These are phyloP conservation scores for Recurvirostra avosetta DNA, from an alignment of 2,113 vertebrate species.

Conservation along the genomic window DNA sequence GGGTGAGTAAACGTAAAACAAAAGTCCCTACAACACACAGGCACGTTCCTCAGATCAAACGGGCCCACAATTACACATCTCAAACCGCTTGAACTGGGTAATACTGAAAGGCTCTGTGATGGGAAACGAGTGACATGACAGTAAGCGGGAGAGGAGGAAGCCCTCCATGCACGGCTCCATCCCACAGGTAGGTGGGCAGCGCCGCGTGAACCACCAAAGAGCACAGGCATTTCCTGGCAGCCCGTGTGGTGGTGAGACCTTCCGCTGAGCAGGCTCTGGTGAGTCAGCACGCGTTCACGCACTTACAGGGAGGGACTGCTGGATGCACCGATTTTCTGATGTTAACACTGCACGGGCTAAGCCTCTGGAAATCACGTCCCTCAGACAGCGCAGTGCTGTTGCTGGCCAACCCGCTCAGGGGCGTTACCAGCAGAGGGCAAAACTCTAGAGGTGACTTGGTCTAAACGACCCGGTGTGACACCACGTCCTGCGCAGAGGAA, in stretches of 20 bases:
- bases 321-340: background rate
- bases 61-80: background rate
- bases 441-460: background rate
- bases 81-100: background rate
- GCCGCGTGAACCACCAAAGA: background rate
- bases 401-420: background rate
- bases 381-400: background rate
- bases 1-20: background rate
- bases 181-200: slow-evolving; percentile 17
- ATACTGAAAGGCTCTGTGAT: slow-evolving; percentile 21
- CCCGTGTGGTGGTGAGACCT: background rate
- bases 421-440: background rate
- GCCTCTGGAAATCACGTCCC: background rate
- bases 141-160: background rate
- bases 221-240: background rate
- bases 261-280: background rate
- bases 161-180: background rate
- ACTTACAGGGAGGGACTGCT: background rate
- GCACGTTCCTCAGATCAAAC: background rate
- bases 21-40: background rate
- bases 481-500: background rate
- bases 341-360: background rate
- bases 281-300: background rate
- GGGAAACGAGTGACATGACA: slow-evolving; percentile 14
- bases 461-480: background rate